Conservation (phyloP, 2,888 invertebrate species). For the Allygus modestus region DNA sequence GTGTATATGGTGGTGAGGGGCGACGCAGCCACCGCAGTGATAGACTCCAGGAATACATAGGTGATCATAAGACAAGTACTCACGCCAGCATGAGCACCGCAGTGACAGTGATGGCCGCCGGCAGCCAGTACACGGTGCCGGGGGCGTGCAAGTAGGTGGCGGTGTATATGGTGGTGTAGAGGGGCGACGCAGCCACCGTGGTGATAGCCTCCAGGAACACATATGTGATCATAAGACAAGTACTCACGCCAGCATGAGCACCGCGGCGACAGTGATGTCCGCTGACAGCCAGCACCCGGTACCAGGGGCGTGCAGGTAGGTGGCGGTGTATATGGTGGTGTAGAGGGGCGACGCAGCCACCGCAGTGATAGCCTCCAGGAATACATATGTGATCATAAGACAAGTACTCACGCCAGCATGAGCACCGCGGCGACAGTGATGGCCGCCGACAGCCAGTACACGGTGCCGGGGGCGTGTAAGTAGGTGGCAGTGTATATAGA, state of each 20-base stretch:
- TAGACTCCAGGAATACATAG: constrained; percentile 23
- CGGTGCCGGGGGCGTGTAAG: not conserved
- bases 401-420: constrained; percentile 19
- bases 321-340: constrained; percentile 21
- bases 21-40: not conserved
- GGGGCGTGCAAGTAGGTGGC: not conserved
- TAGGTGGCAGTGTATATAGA: not conserved
- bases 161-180: constrained; percentile 17
- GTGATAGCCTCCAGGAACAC: constrained; percentile 5
- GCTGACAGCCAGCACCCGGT: not conserved
- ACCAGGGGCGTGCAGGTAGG: not conserved
- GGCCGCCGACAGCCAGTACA: not conserved
- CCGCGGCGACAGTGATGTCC: not conserved
- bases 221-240: no score
- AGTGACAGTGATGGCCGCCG: not conserved
- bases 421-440: not conserved
- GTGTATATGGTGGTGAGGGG: constrained; percentile 9
- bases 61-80: no score
- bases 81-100: not conserved
- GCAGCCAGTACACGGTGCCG: not conserved
- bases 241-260: constrained; percentile 22
- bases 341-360: not conserved
- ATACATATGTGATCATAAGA: no score
- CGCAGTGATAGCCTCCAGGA: not conserved
- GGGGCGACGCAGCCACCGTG: not conserved